These are phyloP conservation scores for Hermatobates lingyangjiaoensis DNA, from an alignment of 1,140 invertebrate species.

Conservation along the genomic window DNA sequence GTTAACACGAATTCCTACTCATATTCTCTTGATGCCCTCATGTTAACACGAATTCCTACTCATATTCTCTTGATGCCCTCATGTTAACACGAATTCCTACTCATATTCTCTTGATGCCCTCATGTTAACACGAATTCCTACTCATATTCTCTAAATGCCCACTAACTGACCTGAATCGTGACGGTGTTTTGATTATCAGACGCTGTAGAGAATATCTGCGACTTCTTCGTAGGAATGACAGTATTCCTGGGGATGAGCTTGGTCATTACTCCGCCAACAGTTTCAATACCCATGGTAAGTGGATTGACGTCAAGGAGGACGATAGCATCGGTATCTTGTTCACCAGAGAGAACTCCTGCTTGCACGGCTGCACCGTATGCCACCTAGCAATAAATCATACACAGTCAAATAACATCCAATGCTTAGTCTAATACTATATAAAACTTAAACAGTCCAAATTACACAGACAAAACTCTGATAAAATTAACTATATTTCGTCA, in stretches of 20 bases:
- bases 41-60: too few species aligned
- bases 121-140: too few species aligned
- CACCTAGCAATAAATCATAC: conserved; percentile 24
- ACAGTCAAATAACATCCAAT: background rate
- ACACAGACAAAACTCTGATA: too few species aligned
- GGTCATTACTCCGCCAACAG: conserved; percentile 98
- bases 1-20: too few species aligned
- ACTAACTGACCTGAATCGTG: conserved; percentile 60
- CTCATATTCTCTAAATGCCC: too few species aligned
- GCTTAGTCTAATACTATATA: background rate
- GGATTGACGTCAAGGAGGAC: conserved; percentile 96
- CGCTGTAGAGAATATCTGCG: conserved; percentile 97
- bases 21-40: too few species aligned
- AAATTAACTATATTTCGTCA: too few species aligned
- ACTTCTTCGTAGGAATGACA: conserved; percentile 99
- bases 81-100: too few species aligned
- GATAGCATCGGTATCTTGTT: conserved; percentile 89
- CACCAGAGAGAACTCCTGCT: conserved; percentile 74
- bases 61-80: too few species aligned
- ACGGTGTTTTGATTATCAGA: conserved; percentile 98
- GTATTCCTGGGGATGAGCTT: conserved; percentile 96
- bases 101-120: too few species aligned
- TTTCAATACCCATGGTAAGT: conserved; percentile 97
- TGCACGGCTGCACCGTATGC: conserved; percentile 98
- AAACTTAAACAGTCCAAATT: too few species aligned